Base-by-base conservation (phyloP, 1,140 invertebrate genomes). In the Brachionus sp. region DNA sequence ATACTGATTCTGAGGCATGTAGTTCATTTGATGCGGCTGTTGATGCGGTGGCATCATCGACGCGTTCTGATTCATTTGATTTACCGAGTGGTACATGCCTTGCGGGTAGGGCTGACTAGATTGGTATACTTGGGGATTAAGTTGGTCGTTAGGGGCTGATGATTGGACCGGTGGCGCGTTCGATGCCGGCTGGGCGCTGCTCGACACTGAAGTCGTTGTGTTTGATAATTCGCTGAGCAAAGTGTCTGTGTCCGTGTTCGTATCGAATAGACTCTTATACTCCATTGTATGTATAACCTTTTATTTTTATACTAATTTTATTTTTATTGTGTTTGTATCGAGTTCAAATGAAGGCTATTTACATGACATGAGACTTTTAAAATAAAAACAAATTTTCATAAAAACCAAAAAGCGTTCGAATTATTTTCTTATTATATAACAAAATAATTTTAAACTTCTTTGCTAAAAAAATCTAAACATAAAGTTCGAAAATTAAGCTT, bases 341-440 rank as follows among this genome's bases (percentile, higher is more conserved):
- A 46, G 42, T 46, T 35, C 33, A 46, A 46, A 46, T 46, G 44
- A 75, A 75, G 42, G 42, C 42, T 75, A 75, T 75, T 75, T 75
- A 75, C 70, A 75, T 75, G 70, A 75, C 70, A 75, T 66, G 64
- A 66, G 33, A 66, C 25, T 66, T 66, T 66, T 66, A 37, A 33
- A 33, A 66, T 33, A 37, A 57, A 57, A 57, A 57, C 50, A 57
- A 66, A 66, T 66, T 16, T 33, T 66, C 25, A 66, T 66, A 66
- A 66, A 33, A 66, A 66, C 64, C 25, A 66, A 66, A 66, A 66
- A 66, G 33, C 25, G 64, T 66, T 66, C 25, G 33, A 66, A 66
- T 66, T 66, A 33, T 66, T 66, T 33, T 66, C 33, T 66, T 66
- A n/a, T 66, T 33, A 33, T 33, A 66, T 66, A 66, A 66, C 12